A percentile compares a stretch with the other conserved stretches of the same genome.
Evolutionary conservation across 2,888 invertebrate genomes (phyloP).

Genomic region (Parthenolecanium corni): DNA sequence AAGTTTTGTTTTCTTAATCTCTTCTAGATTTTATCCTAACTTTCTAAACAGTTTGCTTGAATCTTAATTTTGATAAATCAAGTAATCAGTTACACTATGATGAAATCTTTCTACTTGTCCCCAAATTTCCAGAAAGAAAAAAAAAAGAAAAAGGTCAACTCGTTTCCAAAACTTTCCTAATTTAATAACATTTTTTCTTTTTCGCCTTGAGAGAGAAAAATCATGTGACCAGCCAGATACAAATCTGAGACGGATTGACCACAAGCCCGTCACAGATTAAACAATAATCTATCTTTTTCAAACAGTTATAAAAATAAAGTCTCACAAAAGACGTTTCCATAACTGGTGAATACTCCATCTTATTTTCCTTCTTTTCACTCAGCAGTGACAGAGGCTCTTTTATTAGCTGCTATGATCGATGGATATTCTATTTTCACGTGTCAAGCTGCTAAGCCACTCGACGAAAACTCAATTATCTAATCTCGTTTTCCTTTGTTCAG

Average conservation of each 20-base stretch:
- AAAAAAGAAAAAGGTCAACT: neutral
- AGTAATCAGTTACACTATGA: too few relatives aligned
- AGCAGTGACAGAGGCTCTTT: too few relatives aligned
- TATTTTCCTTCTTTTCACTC: neutral
- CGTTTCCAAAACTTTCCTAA: neutral
- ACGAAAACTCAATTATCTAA: neutral
- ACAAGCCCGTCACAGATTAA: neutral
- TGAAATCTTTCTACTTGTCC: too few relatives aligned
- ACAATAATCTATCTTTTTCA: neutral
- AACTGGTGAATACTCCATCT: too few relatives aligned
- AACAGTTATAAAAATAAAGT: neutral
- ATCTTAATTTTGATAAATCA: too few relatives aligned
- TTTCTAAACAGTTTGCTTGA: too few relatives aligned
- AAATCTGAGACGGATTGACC: neutral
- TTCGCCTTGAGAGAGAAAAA: neutral
- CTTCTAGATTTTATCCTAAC: too few relatives aligned
- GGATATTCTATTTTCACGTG: neutral
- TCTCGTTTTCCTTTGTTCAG: neutral
- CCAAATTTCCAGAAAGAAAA: too few relatives aligned
- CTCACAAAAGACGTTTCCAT: too few relatives aligned
- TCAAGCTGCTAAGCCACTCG: neutral
- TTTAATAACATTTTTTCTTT: neutral
- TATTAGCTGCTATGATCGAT: neutral
- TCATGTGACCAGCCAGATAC: neutral
- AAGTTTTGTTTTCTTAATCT: too few relatives aligned